Evolutionary conservation across 64 coral and sea anemone genomes (phyloP).

Genomic region (Pocillopora damicornis): DNA sequence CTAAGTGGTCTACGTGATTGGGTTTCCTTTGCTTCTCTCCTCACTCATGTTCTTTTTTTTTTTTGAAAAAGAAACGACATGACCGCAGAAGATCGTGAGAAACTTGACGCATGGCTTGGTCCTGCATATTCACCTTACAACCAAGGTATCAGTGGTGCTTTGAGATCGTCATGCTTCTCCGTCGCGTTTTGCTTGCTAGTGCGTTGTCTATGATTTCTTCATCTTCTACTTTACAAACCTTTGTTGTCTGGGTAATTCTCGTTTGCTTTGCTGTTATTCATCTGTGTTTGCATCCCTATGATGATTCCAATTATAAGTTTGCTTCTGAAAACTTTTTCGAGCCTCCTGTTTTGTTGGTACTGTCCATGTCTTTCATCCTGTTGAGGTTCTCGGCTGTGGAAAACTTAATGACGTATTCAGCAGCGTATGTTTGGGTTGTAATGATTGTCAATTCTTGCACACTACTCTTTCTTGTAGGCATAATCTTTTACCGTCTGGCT

Average conservation of each 20-base stretch:
- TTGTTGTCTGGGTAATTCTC: slow-evolving; percentile 30
- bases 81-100: neutral
- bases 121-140: slow-evolving; percentile 33
- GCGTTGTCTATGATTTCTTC: slow-evolving; percentile 47
- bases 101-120: slow-evolving; percentile 37
- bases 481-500: neutral
- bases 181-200: slow-evolving; percentile 21
- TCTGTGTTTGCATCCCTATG: slow-evolving; percentile 9
- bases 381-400: slow-evolving; percentile 37
- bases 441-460: slow-evolving; percentile 12
- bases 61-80: slow-evolving; percentile 8
- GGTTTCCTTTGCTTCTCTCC: slow-evolving; percentile 30
- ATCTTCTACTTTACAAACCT: slow-evolving; percentile 9
- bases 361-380: slow-evolving; percentile 43
- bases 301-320: neutral
- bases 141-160: slow-evolving; percentile 32
- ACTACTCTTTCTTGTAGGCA: neutral
- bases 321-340: slow-evolving; percentile 13
- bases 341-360: neutral
- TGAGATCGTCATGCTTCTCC: slow-evolving; percentile 26
- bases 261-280: neutral
- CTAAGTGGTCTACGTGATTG: slow-evolving; percentile 42
- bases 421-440: slow-evolving; percentile 22
- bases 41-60: slow-evolving; percentile 20
- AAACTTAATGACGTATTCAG: neutral